Evolutionary conservation across 92 coral and sea anemone genomes (phyloP), one percentile per base, ranked within the genome.

Genomic region (Epizoanthus fatuus): DNA sequence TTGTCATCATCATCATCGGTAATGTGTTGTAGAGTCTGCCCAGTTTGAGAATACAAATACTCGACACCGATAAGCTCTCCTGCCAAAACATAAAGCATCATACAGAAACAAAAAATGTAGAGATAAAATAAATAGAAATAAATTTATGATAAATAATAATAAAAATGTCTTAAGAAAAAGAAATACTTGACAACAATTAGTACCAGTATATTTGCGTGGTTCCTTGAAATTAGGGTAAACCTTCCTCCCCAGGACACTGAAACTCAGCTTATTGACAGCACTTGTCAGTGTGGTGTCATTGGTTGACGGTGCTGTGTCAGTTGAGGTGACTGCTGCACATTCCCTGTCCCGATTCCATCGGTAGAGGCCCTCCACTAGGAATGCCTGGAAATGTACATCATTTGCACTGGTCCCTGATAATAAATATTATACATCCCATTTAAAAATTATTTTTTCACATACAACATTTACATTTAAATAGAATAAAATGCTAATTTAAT

Each of bases 171-270:
- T 22, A 22, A 22, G 25, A 22, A 22, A 22, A 22, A 3, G 11
- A 85, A 17, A 32, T 73, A 39, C 20, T 20, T 11, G 45, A 73
- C 74, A 16, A 45, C 4, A 40, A 9, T 17, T 14, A 32, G 3
- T 86, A 81, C 87, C 84, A 52, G 87, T 90, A 72, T 84, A 89
- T 54, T 89, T 76, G 63, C 79, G 63, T 63, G 90, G 90, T 35
- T 25, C 67, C 8, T 35, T 64, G 56, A 60, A 73, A 22, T 42
- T 72, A 12, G 57, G 58, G 17, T 44, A 44, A 4, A 67, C 66
- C 17, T 65, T 20, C 38, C 2, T 56, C 17, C 93, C 93, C 20
- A 85, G 70, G 7, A 90, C 87, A 13, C 35, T 29, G 2, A 10
- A 0, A 53, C 90, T 66, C 6, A 85, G 47, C 2, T 74, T 55